Percentiles rank a stretch among this genome's conserved stretches.
These are phyloP conservation scores for Myripristis jacobus DNA, from an alignment of 2,797 vertebrate genomes.

Conservation along the genomic window DNA sequence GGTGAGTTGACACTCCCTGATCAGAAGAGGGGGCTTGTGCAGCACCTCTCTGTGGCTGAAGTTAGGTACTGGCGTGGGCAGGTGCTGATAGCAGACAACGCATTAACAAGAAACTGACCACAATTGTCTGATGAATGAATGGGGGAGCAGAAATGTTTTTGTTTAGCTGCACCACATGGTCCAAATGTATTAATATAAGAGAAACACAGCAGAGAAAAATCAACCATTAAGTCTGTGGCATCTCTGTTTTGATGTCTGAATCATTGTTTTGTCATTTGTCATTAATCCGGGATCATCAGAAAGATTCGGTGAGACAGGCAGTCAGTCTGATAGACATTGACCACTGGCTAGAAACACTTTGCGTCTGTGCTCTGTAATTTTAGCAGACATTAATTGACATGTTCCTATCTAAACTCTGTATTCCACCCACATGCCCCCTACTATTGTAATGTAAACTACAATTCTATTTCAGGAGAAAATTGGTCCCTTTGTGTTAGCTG, in stretches of 20 bases:
- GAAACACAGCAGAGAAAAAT: neutral
- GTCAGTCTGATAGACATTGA: slow-evolving; percentile 47
- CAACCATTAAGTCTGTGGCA: too few relatives aligned
- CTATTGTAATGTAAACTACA: slow-evolving; percentile 76
- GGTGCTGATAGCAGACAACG: too few relatives aligned
- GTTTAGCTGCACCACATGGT: neutral
- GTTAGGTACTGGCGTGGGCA: too few relatives aligned
- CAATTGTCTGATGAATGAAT: too few relatives aligned
- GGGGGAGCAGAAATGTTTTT: too few relatives aligned
- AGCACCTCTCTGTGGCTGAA: neutral
- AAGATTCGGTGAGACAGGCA: slow-evolving; percentile 24
- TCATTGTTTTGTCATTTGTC: slow-evolving; percentile 33
- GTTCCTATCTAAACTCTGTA: slow-evolving; percentile 69
- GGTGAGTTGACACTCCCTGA: neutral
- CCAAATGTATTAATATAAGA: slow-evolving; percentile 3
- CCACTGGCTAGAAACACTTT: slow-evolving; percentile 43
- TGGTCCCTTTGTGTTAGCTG: slow-evolving; percentile 82
- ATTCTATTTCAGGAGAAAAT: slow-evolving; percentile 79
- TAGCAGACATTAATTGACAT: slow-evolving; percentile 74
- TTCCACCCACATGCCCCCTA: slow-evolving; percentile 68
- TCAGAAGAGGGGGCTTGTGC: neutral
- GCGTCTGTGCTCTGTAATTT: slow-evolving; percentile 66
- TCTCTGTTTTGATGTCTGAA: too few relatives aligned
- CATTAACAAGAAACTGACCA: too few relatives aligned
- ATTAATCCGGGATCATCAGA: slow-evolving; percentile 7